Percentiles rank a stretch among this genome's conserved stretches.
Evolutionary conservation across 1,140 invertebrate species (phyloP).

Genomic region (Aphis gossypii): DNA sequence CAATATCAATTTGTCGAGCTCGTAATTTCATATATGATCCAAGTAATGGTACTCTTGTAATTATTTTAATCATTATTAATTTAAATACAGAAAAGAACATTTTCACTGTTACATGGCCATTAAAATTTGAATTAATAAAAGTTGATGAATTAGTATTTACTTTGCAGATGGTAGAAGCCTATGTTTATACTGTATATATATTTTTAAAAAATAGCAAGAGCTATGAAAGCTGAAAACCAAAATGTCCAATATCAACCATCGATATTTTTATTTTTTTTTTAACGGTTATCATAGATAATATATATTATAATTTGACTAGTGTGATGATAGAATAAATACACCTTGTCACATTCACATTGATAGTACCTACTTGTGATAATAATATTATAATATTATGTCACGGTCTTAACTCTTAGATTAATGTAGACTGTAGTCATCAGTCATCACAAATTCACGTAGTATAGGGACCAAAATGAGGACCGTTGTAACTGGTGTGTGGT

Average conservation of each 20-base stretch:
- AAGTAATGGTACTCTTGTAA: conserved; percentile 37
- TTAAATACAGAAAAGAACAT: conserved; percentile 37
- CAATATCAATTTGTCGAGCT: conserved; percentile 33
- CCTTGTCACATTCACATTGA: too few relatives aligned
- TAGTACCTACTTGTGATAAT: too few relatives aligned
- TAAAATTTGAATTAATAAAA: background rate
- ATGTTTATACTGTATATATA: too few relatives aligned
- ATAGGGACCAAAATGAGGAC: too few relatives aligned
- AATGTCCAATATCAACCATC: background rate
- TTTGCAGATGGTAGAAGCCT: background rate
- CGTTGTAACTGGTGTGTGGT: too few relatives aligned
- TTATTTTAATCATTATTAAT: conserved; percentile 42
- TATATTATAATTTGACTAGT: too few relatives aligned
- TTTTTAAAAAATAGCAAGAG: too few relatives aligned
- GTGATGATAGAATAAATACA: too few relatives aligned
- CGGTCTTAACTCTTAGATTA: too few relatives aligned
- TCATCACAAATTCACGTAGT: too few relatives aligned
- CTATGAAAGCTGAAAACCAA: background rate
- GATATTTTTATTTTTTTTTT: background rate
- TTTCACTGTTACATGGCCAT: background rate
- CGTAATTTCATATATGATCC: conserved; percentile 26
- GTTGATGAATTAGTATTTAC: background rate
- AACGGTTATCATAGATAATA: background rate
- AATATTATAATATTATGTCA: too few relatives aligned
- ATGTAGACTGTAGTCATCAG: too few relatives aligned